Evolutionary conservation across 2,888 invertebrate genomes (phyloP).

Genomic region (Uloborus plumipes): DNA sequence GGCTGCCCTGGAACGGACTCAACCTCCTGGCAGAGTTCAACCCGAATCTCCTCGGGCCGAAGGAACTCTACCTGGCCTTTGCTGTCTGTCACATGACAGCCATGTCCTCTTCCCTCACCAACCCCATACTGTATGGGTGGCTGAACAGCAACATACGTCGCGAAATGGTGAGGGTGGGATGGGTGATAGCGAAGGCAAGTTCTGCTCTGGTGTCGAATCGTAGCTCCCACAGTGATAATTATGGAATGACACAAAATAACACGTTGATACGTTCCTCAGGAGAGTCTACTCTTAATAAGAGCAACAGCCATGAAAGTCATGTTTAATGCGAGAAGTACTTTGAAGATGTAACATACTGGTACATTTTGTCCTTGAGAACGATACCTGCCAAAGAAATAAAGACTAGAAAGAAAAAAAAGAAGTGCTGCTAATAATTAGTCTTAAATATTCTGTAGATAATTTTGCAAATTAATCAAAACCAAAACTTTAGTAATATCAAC

Average conservation of each 20-base stretch:
- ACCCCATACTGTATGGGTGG: slow-evolving; percentile 77
- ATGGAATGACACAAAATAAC: slow-evolving; percentile 36
- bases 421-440: no score
- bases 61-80: slow-evolving; percentile 71
- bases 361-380: no score
- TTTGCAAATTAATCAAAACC: no score
- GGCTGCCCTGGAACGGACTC: slow-evolving; percentile 76
- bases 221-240: slow-evolving; percentile 45
- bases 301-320: slow-evolving; percentile 46
- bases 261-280: slow-evolving; percentile 34
- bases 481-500: no score
- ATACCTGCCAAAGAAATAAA: no score
- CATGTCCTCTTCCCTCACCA: slow-evolving; percentile 76
- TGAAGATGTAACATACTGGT: no score
- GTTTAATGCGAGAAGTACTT: background rate
- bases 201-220: slow-evolving; percentile 38
- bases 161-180: slow-evolving; percentile 71
- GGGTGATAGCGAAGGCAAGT: slow-evolving; percentile 38
- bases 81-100: slow-evolving; percentile 76
- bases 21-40: slow-evolving; percentile 73
- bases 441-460: no score
- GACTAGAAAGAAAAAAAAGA: no score
- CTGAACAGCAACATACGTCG: slow-evolving; percentile 76
- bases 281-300: slow-evolving; percentile 32
- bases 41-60: slow-evolving; percentile 65